Base-by-base conservation (phyloP, 2,113 vertebrate species). In the Oncorhynchus gorbuscha region DNA sequence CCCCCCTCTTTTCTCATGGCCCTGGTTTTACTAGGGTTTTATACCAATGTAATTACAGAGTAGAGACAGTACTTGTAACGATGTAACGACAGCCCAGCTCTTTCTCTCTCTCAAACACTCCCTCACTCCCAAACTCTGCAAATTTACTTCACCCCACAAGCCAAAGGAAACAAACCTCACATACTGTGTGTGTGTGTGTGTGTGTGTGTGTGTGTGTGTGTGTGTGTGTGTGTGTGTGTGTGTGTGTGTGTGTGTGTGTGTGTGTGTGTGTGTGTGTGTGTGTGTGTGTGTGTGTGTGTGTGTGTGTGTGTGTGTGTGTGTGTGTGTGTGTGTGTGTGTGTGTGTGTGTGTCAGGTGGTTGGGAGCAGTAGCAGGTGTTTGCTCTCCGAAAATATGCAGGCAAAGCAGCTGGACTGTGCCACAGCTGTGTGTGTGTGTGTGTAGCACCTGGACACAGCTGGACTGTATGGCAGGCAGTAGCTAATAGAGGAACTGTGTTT, bases 291-390 rank as follows among this genome's bases (percentile, higher is more conserved):
- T 70, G 73, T 45, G 73, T 14, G 20, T 80, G 72, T n/a, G n/a
- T n/a, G n/a, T n/a, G n/a, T 81, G 80, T 55, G 64, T 59, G 58
- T 69, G 71, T 5, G 30, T 32, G 35, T 72, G 22, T 32, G 18
- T 77, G 68, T 67, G 28, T 72, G 35, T 71, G 55, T 14, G 20
- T 78, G 70, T 81, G 80, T 35, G 32, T 6, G 5, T 6, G 32
- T 0, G 32, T 0, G 6, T 83, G 83, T 85, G 55, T 83, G 73
- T 81, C 87, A 89, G 87, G 86, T 90, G 87, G 83, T 81, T 69
- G 58, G 73, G 84, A 86, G 79, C 80, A 79, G 77, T 83, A 79
- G 83, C 90, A 90, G 87, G 90, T 90, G 91, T 86, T 89, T 83
- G 82, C 81, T 83, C 83, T 87, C 1, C 35, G 76, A 35, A 49